A percentile compares a stretch with the other conserved stretches of the same genome.
Conservation (phyloP, 2,113 vertebrate genomes). For the Chelonoidis abingdonii region DNA sequence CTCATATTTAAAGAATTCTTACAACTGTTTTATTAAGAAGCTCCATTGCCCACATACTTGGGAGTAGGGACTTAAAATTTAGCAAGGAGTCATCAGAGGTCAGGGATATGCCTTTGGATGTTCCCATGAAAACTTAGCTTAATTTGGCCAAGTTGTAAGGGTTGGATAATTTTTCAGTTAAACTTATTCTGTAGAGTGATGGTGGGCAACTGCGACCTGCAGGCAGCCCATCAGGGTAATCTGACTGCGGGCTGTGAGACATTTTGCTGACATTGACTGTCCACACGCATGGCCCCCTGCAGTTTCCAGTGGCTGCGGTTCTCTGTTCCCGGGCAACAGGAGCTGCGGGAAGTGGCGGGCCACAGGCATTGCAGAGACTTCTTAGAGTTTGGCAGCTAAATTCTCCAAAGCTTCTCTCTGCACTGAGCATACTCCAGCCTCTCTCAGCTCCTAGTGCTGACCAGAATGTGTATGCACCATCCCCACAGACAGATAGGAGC, state of each 20-base stretch:
- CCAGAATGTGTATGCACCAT: background rate
- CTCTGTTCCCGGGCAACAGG: too few relatives aligned
- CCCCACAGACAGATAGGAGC: background rate
- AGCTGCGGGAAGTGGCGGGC: too few relatives aligned
- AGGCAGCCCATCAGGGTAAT: too few relatives aligned
- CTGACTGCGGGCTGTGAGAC: too few relatives aligned
- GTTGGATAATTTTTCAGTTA: background rate
- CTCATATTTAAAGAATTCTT: background rate
- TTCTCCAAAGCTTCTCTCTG: background rate
- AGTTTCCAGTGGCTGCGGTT: too few relatives aligned
- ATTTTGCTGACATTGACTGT: too few relatives aligned
- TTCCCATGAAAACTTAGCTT: background rate
- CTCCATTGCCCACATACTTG: background rate
- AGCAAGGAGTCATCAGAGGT: background rate
- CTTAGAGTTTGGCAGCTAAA: background rate
- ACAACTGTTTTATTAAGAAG: background rate
- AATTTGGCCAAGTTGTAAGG: background rate
- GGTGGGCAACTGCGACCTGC: too few relatives aligned
- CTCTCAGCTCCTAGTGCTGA: background rate
- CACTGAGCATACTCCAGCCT: background rate
- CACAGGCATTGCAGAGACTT: background rate
- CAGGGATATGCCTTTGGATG: background rate
- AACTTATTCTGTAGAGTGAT: background rate
- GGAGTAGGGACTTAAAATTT: background rate
- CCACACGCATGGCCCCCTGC: too few relatives aligned